phyloP scores from a whole-genome alignment of 2,888 invertebrate genomes.

The Trissonchulus sp. region DNA sequence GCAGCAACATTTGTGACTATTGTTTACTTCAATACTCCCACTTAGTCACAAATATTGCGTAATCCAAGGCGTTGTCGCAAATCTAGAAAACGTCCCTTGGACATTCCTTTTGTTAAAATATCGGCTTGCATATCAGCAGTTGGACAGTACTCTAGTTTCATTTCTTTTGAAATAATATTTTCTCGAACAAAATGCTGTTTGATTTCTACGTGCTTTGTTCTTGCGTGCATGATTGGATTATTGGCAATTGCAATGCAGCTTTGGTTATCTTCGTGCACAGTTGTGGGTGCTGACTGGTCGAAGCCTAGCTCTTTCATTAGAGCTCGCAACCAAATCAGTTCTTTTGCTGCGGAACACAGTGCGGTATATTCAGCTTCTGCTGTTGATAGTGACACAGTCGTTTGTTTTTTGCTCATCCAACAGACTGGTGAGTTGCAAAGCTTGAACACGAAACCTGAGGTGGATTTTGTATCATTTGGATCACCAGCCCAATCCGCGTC shows the following conservation, averaged over 20 bases:
- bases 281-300: neutral
- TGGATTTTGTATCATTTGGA: no score
- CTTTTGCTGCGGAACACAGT: conserved; percentile 35
- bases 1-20: no score
- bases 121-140: neutral
- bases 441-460: no score
- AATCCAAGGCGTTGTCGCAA: no score
- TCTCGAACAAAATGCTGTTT: conserved; percentile 14
- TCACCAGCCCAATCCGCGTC: no score
- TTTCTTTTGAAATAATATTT: neutral
- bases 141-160: conserved; percentile 4
- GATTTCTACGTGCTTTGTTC: conserved; percentile 1
- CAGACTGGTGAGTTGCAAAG: no score
- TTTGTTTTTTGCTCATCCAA: no score
- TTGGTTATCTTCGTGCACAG: neutral
- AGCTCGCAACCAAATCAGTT: conserved; percentile 36
- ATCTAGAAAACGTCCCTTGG: no score
- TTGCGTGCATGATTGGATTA: neutral
- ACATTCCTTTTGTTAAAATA: conserved; percentile 3
- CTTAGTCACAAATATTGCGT: no score
- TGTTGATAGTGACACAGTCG: conserved; percentile 49
- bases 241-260: neutral
- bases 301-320: conserved; percentile 24
- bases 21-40: no score
- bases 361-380: conserved; percentile 51